These are phyloP conservation scores for Aix galericulata DNA, from an alignment of 2,113 vertebrate genomes.

Conservation along the genomic window DNA sequence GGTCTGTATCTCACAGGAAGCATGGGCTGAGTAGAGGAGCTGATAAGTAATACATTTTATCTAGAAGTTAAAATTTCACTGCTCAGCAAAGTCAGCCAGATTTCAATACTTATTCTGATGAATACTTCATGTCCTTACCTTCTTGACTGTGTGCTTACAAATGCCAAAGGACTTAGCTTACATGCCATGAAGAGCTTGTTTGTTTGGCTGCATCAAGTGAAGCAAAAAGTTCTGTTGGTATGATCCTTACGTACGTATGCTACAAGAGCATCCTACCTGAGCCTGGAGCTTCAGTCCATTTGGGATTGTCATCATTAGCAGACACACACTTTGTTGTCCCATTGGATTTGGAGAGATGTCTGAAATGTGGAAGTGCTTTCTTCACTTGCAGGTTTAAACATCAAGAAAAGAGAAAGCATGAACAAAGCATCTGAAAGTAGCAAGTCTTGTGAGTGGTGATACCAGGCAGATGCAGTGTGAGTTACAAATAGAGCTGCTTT, in stretches of 20 bases:
- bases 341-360: background rate
- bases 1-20: background rate
- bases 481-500: background rate
- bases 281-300: background rate
- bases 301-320: background rate
- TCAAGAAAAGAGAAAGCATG: background rate
- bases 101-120: background rate
- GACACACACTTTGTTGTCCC: background rate
- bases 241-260: background rate
- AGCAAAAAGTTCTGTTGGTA: background rate
- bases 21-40: background rate
- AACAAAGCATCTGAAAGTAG: background rate
- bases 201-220: background rate
- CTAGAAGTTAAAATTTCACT: background rate
- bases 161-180: background rate
- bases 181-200: background rate
- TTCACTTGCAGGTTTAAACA: background rate
- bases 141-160: background rate
- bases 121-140: background rate
- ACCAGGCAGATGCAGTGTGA: background rate
- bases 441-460: background rate
- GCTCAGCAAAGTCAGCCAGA: background rate
- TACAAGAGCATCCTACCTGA: background rate
- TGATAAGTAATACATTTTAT: background rate
- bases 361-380: background rate